phyloP scores from a whole-genome alignment of 2,888 invertebrate genomes.

The Eulithis testata region DNA sequence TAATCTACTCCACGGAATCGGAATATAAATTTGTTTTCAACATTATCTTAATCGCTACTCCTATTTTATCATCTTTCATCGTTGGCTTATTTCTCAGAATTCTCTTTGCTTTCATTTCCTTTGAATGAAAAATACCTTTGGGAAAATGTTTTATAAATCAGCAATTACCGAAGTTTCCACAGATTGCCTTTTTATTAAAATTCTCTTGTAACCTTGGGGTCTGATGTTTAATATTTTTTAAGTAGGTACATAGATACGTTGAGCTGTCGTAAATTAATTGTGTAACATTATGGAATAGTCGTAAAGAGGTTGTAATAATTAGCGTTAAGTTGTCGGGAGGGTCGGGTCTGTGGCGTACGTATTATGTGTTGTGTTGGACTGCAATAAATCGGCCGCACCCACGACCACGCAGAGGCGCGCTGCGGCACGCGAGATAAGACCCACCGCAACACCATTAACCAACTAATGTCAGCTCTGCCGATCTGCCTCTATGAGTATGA shows the following conservation, averaged over 20 bases:
- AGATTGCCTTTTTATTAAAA: conserved; percentile 47
- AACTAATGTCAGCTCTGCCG: conserved; percentile 65
- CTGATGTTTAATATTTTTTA: conserved; percentile 26
- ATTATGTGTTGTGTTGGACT: conserved; percentile 59
- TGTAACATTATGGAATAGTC: conserved; percentile 44
- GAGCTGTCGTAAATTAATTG: conserved; percentile 33
- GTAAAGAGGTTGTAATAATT: conserved; percentile 55
- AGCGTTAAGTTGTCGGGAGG: conserved; percentile 58
- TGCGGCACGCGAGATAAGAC: conserved; percentile 74
- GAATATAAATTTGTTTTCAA: conserved; percentile 77
- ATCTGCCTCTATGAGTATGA: conserved; percentile 54
- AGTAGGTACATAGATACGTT: not conserved
- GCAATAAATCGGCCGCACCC: conserved; percentile 74
- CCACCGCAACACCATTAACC: conserved; percentile 72
- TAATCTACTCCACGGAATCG: conserved; percentile 72
- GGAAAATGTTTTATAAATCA: conserved; percentile 53
- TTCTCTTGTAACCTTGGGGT: conserved; percentile 39
- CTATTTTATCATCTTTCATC: conserved; percentile 65
- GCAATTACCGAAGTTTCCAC: conserved; percentile 50
- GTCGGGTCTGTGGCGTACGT: conserved; percentile 47
- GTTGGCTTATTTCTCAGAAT: conserved; percentile 57
- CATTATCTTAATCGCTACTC: conserved; percentile 73
- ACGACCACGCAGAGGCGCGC: conserved; percentile 54
- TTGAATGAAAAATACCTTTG: conserved; percentile 52
- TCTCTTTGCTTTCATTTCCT: conserved; percentile 59